Evolutionary conservation across 2,888 invertebrate species (phyloP), one percentile per base, ranked within the genome.

Genomic region (Spodoptera exigua): DNA sequence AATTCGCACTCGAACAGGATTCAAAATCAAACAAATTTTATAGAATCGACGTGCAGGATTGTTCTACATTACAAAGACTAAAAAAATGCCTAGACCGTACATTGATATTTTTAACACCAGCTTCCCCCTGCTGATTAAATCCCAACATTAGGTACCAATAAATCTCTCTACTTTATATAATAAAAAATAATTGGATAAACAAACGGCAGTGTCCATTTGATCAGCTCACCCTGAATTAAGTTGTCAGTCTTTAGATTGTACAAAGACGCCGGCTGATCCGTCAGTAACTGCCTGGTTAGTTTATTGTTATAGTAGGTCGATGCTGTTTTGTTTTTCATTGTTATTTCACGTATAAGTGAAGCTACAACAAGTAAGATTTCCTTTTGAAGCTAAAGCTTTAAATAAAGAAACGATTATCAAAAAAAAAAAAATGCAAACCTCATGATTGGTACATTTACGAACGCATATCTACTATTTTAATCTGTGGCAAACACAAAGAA

Each of bases 191-290:
- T 73, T 70, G 73, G 55, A 73, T 70, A 60, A 73, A 70, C 44
- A 58, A 59, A 57, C 35, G 66, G 56, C 52, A 53, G 41, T 62
- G 72, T 62, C 56, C 54, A 70, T 70, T 70, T 67, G 59, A 62
- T 56, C 45, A 49, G 37, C 18, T 41, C 63, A 52, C 48, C 58
- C 17, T 40, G 49, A 70, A 67, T 74, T 70, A 70, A 62, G 70
- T 74, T 81, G 80, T 73, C 76, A 74, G 48, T 49, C 21, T 16
- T 56, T 72, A 65, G 70, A 78, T 83, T 83, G 76, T 47, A 70
- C 70, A 83, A 83, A 83, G 79, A 62, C 41, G 68, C 83, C 83
- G 83, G 64, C 2, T 12, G 65, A 40, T 39, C 52, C 4, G 27
- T 36, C 21, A 17, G 16, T 59, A 39, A 67, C 62, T 46, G 35